Evolutionary conservation across 1,140 invertebrate species (phyloP), one percentile per base, ranked within the genome.

Genomic region (Lordiphosa mommai): DNA sequence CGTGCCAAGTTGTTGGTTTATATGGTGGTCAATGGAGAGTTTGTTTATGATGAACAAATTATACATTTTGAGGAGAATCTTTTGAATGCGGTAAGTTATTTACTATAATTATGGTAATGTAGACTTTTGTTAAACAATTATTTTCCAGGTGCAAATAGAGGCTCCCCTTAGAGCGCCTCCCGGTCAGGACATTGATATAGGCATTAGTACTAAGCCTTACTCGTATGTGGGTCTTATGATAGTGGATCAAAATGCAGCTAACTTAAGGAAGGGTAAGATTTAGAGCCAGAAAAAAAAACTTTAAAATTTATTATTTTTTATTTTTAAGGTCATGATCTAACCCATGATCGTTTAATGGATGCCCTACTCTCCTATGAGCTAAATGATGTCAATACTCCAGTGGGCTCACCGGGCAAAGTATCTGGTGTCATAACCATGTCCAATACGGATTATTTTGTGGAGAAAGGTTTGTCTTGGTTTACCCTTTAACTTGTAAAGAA

Each of bases 141-240:
- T 4, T 4, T 10, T 3, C 5, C 3, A 79, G 74, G 74, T 88
- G 4, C 76, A 79, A 79, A 64, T 89, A 4, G 85, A 87, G 30
- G 85, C 77, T 1, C 91, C 92, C 0, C 89, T 91, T 9, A 91
- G 93, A 89, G 92, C 92, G 1, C 91, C 91, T 49, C 95, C 95
- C 4, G 95, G 94, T 1, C 91, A 92, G 29, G 91, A 93, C 20
- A 92, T 97, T 4, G 93, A 94, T 63, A 89, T 97, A 0, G 91
- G 91, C 1, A 91, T 98, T 4, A 91, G 91, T 30, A 93, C 96
- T 0, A 95, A 94, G 77, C 95, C 96, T 1, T 94, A 96, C 86
- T 97, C 96, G 1, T 95, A 94, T 72, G 93, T 98, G 57, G 96
- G 95, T 47, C 87, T 98, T 9, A 90, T 97, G 72, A 95, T 95